These are phyloP conservation scores for Drosophila peninsularis DNA, from an alignment of 2,888 invertebrate species.

Conservation along the genomic window DNA sequence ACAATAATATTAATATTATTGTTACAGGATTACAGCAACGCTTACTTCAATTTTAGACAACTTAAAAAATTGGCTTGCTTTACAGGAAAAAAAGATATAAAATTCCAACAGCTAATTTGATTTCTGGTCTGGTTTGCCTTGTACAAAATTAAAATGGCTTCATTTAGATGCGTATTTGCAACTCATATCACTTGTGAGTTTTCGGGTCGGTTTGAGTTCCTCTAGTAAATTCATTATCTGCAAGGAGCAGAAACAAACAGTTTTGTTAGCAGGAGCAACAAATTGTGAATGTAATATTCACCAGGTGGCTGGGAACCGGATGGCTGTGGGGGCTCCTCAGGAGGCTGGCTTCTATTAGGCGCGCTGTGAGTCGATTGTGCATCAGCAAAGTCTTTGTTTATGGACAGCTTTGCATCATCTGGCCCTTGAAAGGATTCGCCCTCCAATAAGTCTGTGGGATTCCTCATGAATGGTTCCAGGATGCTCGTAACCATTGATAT, in stretches of 20 bases:
- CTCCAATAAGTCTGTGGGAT: neutral
- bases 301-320: neutral
- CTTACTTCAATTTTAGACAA: neutral
- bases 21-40: neutral
- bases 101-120: neutral
- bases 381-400: neutral
- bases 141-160: neutral
- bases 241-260: neutral
- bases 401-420: neutral
- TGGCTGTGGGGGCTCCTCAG: neutral
- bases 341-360: too few species aligned
- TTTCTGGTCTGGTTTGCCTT: neutral
- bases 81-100: neutral
- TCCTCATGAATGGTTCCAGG: neutral
- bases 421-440: neutral
- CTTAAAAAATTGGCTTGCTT: neutral
- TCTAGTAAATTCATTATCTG: neutral
- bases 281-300: neutral
- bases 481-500: neutral
- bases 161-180: neutral
- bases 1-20: neutral
- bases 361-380: neutral
- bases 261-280: neutral
- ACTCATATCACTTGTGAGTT: neutral
- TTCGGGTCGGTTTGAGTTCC: conserved; percentile 2